Conservation (phyloP, 2,888 invertebrate species). For the Criorhina ranunculi region DNA sequence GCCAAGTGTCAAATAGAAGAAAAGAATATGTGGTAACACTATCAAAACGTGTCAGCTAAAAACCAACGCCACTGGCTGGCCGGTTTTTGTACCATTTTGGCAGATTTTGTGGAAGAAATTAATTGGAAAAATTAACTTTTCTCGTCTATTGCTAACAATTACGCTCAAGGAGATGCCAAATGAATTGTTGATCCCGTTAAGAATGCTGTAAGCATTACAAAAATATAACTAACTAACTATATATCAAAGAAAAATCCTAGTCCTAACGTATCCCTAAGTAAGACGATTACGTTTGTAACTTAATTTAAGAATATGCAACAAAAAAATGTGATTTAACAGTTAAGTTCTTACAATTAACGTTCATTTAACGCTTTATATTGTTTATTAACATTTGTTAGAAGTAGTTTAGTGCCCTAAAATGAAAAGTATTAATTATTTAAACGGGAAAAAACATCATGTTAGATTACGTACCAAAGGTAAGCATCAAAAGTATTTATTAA, state of each 20-base stretch:
- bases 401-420: conserved; percentile 51
- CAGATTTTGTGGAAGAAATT: neutral
- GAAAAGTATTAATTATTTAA: conserved; percentile 48
- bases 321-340: conserved; percentile 69
- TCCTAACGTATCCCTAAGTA: conserved; percentile 57
- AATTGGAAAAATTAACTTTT: neutral
- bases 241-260: conserved; percentile 47
- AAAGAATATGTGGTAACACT: neutral
- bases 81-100: neutral
- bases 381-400: conserved; percentile 61
- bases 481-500: conserved; percentile 40
- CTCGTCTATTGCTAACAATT: neutral
- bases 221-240: conserved; percentile 5
- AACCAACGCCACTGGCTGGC: neutral
- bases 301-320: conserved; percentile 42
- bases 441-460: conserved; percentile 26
- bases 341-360: conserved; percentile 60
- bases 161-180: conserved; percentile 74
- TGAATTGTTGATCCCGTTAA: conserved; percentile 53
- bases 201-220: conserved; percentile 45
- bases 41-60: neutral
- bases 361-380: conserved; percentile 57
- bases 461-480: conserved; percentile 32
- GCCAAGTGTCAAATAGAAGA: neutral
- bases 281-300: conserved; percentile 59